Percentiles rank a stretch among this genome's conserved stretches.
Evolutionary conservation across 2,113 vertebrate species (phyloP).

Genomic region (Nibea albiflora): DNA sequence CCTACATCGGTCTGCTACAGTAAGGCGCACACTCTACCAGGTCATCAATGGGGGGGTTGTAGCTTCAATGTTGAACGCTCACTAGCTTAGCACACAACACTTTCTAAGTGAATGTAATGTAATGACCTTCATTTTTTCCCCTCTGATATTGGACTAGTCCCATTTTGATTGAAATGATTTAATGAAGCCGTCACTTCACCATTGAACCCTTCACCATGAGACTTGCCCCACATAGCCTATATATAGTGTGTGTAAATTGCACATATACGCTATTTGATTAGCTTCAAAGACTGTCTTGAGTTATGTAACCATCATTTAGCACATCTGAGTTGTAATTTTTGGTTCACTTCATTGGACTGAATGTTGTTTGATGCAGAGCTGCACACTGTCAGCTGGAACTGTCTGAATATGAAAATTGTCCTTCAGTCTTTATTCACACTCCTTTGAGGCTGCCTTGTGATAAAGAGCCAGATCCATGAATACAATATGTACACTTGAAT

Average conservation of each 20-base stretch:
- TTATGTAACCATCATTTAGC: neutral
- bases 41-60: too few species aligned
- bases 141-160: too few species aligned
- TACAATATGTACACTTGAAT: neutral
- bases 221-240: neutral
- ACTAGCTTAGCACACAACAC: too few species aligned
- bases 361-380: neutral
- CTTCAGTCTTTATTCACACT: neutral
- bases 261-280: neutral
- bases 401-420: neutral
- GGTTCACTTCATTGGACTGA: neutral
- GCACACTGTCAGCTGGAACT: neutral
- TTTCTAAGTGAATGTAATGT: too few species aligned
- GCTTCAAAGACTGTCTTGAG: neutral
- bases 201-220: neutral
- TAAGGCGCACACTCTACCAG: too few species aligned
- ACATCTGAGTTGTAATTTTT: neutral
- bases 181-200: neutral
- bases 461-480: neutral
- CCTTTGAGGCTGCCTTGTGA: neutral
- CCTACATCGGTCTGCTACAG: too few species aligned
- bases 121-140: too few species aligned
- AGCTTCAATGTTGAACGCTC: too few species aligned
- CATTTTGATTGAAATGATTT: too few species aligned
- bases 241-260: neutral